Evolutionary conservation across 2,797 vertebrate species (phyloP), one percentile per base, ranked within the genome.

Genomic region (Myotis findleyi): DNA sequence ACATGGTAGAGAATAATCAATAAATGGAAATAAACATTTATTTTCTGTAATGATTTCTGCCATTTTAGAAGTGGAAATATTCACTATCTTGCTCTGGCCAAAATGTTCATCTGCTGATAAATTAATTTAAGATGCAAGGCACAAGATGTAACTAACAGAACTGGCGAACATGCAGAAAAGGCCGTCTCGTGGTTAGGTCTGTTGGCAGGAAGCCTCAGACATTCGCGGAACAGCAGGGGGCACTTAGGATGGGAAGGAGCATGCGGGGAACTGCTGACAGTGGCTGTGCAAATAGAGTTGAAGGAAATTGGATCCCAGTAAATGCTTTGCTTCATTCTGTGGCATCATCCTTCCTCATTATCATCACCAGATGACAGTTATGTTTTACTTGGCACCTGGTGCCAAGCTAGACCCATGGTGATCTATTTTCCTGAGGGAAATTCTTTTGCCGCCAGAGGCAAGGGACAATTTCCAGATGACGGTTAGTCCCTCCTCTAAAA

Each of bases 21-120:
- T 76, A 76, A 84, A 84, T 80, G 55, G 73, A 89, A 96, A 92
- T 83, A 66, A 66, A 89, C 55, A 59, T 87, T 95, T 96, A 89
- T 93, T 96, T 97, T 95, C 73, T 73, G 38, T 73, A 93, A 89
- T 38, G 11, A 87, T 83, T 83, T 95, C 68, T 95, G 38, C 76
- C 84, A 38, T 90, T 95, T 95, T 83, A 90, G 81, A 95, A 96
- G 87, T 95, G 64, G 89, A 95, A 97, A 89, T 92, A 95, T 55
- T 96, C 55, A 44, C 51, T 49, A 25, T 69, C 66, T 97, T 93
- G 7, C 38, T 84, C 55, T 83, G 79, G 94, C 89, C 93, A 96
- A 93, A 93, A 93, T 76, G 25, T 76, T 94, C 66, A 71, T 87
- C 75, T 94, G 77, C 64, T 93, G 95, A 96, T 95, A 90, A 85